These are phyloP conservation scores for Streptopelia turtur DNA, from an alignment of 2,797 vertebrate species.

Conservation along the genomic window DNA sequence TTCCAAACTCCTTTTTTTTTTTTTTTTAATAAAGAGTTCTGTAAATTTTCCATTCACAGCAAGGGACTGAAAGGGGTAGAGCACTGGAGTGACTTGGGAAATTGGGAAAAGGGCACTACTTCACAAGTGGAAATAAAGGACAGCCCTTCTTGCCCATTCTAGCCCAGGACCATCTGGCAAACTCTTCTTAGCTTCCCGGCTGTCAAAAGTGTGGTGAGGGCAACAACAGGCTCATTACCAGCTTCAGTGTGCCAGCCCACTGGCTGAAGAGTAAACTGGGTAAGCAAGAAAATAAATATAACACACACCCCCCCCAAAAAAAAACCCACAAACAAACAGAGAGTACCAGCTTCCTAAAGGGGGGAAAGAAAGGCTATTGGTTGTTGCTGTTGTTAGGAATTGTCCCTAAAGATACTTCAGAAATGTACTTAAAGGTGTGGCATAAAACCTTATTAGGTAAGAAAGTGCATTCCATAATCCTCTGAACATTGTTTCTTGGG, in stretches of 20 bases:
- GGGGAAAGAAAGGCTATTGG: background rate
- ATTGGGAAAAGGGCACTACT: background rate
- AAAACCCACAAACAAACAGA: background rate
- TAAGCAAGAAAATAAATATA: background rate
- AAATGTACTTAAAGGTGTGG: background rate
- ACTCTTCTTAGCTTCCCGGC: background rate
- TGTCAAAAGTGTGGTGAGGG: background rate
- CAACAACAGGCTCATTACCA: background rate
- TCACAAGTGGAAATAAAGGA: background rate
- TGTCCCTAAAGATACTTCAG: conserved; percentile 3
- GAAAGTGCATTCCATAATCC: conserved; percentile 4
- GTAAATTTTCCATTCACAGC: background rate
- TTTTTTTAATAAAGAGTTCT: background rate
- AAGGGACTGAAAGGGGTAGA: background rate
- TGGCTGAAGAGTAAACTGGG: background rate
- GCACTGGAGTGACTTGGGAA: background rate
- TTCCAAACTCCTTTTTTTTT: background rate
- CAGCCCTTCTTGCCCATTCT: background rate
- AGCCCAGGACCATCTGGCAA: background rate
- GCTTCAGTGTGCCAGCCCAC: background rate
- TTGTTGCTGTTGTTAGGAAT: background rate
- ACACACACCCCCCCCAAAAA: no score
- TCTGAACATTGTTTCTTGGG: background rate
- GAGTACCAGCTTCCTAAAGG: background rate
- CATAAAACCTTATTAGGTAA: conserved; percentile 45